Evolutionary conservation across 2,888 invertebrate genomes (phyloP).

Genomic region (Belgica antarctica): DNA sequence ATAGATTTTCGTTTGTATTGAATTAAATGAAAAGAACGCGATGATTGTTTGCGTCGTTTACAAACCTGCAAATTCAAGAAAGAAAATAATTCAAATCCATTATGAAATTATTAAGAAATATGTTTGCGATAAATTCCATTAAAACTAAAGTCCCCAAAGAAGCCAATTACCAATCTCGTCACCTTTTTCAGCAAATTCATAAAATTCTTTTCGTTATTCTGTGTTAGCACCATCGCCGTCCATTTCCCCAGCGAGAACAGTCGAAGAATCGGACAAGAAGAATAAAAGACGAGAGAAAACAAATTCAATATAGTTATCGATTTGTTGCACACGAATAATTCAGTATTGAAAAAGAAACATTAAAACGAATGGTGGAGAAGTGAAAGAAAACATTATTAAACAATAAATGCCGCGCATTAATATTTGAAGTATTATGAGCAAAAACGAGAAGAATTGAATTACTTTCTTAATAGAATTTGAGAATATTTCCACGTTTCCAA

Average conservation of each 20-base stretch:
- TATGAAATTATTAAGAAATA: no score
- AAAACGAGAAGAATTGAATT: conserved; percentile 18
- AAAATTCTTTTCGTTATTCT: no score
- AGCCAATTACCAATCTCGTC: no score
- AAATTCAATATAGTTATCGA: conserved; percentile 43
- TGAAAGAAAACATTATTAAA: conserved; percentile 31
- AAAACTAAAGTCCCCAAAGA: no score
- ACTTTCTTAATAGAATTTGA: conserved; percentile 29
- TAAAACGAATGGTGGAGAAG: conserved; percentile 13
- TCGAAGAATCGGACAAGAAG: background rate
- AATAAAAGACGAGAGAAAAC: background rate
- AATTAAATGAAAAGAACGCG: no score
- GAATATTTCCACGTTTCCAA: conserved; percentile 19
- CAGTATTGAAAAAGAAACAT: conserved; percentile 26
- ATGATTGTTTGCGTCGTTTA: no score
- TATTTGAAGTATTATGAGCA: conserved; percentile 32
- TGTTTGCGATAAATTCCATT: no score
- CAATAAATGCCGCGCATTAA: conserved; percentile 42
- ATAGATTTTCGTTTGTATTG: no score
- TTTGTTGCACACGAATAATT: conserved; percentile 42
- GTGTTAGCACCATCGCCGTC: conserved; percentile 4
- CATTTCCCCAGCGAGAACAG: no score
- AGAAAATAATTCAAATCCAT: no score
- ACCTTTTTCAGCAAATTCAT: no score
- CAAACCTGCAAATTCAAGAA: no score